Evolutionary conservation across 37 sponge, comb jelly and placozoan species (phyloP).

Genomic region (Spongia lamella): DNA sequence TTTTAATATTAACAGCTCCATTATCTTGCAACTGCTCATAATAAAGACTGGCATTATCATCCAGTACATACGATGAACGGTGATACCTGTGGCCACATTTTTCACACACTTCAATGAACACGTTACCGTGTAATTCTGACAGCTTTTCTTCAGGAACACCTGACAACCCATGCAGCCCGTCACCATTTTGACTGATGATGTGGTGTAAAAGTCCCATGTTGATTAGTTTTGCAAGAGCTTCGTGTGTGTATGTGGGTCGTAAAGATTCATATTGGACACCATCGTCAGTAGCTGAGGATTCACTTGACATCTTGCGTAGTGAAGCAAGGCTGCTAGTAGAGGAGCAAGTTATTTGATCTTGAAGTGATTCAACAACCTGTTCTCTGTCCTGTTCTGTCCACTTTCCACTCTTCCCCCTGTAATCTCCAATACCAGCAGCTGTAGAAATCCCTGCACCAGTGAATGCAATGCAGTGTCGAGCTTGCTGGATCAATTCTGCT

Average conservation of each 20-base stretch:
- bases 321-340: neutral
- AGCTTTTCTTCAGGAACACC: conserved; percentile 51
- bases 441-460: conserved; percentile 77
- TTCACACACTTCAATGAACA: conserved; percentile 75
- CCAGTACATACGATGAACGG: conserved; percentile 67
- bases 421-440: conserved; percentile 75
- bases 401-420: conserved; percentile 71
- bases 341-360: neutral
- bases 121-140: conserved; percentile 82
- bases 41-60: conserved; percentile 72
- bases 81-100: conserved; percentile 54
- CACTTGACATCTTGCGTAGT: neutral
- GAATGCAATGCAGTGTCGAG: conserved; percentile 55
- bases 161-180: conserved; percentile 71
- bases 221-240: conserved; percentile 59
- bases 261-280: conserved; percentile 77
- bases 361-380: conserved; percentile 2
- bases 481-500: conserved; percentile 18
- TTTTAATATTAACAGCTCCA: conserved; percentile 41
- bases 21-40: conserved; percentile 65
- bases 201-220: conserved; percentile 70
- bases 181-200: conserved; percentile 83
- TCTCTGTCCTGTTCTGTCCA: conserved; percentile 67
- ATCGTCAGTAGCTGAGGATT: conserved; percentile 21
- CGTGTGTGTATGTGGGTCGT: conserved; percentile 85